A percentile compares a stretch with the other conserved stretches of the same genome.
Conservation (phyloP, 2,888 invertebrate species). For the Oasisia sp. region DNA sequence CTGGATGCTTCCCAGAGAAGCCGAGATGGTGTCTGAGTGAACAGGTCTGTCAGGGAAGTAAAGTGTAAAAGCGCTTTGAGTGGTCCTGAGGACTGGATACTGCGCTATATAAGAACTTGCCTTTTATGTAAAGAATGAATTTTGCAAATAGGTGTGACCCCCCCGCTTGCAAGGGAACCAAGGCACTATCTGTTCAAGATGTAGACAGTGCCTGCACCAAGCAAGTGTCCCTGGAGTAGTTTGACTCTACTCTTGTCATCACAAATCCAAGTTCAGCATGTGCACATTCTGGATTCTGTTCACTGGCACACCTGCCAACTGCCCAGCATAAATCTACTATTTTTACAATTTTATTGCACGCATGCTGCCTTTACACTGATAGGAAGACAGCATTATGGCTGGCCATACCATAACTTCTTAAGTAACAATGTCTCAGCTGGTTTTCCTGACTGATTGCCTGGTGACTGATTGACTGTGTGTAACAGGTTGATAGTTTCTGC, state of each 20-base stretch:
- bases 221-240: neutral
- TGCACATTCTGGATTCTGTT: neutral
- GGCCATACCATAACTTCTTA: neutral
- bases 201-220: neutral
- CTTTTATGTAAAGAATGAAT: no score
- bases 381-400: slow-evolving; percentile 12
- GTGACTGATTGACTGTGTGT: no score
- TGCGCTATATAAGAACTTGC: no score
- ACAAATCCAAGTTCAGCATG: neutral
- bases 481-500: no score
- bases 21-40: no score
- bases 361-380: neutral
- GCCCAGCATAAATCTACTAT: neutral
- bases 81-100: no score
- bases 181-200: neutral
- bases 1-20: no score
- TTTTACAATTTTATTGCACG: neutral
- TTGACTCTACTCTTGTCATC: neutral
- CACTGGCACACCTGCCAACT: neutral
- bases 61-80: no score
- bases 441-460: neutral
- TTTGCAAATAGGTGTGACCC: no score
- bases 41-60: no score
- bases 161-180: no score
- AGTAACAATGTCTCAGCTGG: neutral